These are phyloP conservation scores for Aleiodes sp. DNA, from an alignment of 1,140 invertebrate species.

Conservation along the genomic window DNA sequence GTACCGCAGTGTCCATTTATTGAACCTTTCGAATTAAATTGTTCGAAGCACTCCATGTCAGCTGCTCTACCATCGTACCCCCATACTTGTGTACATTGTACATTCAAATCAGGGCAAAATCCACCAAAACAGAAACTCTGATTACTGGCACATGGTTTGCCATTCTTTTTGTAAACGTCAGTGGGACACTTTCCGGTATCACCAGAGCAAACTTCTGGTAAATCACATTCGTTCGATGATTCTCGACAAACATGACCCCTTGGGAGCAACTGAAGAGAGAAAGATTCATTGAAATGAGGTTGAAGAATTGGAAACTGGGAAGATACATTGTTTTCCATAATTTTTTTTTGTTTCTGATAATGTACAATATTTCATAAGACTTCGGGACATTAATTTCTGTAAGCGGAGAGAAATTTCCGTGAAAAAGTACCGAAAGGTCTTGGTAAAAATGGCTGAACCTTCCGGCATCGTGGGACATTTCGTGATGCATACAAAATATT, in stretches of 20 bases:
- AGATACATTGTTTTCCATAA: too few species aligned
- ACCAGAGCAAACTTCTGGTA: slow-evolving; percentile 92
- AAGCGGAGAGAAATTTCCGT: too few species aligned
- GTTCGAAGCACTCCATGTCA: slow-evolving; percentile 88
- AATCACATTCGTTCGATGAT: slow-evolving; percentile 90
- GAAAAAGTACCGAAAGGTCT: too few species aligned
- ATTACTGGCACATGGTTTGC: slow-evolving; percentile 77
- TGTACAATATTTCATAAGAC: too few species aligned
- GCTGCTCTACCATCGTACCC: slow-evolving; percentile 81
- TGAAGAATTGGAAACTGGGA: too few species aligned
- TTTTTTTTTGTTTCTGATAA: too few species aligned
- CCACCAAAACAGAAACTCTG: slow-evolving; percentile 91
- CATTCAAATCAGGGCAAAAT: slow-evolving; percentile 84
- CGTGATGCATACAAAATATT: too few species aligned
- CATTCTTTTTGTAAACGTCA: slow-evolving; percentile 92
- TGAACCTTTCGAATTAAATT: slow-evolving; percentile 93
- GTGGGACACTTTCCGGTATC: slow-evolving; percentile 84
- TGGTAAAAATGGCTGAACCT: too few species aligned
- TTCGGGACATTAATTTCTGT: too few species aligned
- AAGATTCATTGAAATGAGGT: not conserved
- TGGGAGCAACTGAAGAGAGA: slow-evolving; percentile 72
- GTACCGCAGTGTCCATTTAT: slow-evolving; percentile 93
- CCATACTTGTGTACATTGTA: slow-evolving; percentile 93
- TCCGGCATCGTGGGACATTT: too few species aligned
- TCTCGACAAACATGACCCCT: slow-evolving; percentile 83